phyloP scores from a whole-genome alignment of 2,888 invertebrate species.

The Malachius bipustulatus region DNA sequence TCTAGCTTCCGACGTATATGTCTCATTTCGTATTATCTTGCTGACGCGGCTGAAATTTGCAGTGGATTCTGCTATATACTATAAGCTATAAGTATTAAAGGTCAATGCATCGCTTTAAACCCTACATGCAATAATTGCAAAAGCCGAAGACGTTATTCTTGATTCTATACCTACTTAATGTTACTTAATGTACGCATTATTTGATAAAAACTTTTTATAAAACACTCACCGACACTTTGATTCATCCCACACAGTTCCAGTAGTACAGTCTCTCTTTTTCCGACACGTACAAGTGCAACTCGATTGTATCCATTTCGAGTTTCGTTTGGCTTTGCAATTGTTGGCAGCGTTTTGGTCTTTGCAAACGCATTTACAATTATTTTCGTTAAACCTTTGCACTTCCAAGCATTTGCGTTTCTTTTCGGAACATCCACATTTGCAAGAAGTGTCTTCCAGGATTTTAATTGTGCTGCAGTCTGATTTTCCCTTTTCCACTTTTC shows the following conservation, averaged over 20 bases:
- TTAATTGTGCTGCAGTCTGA: slow-evolving; percentile 24
- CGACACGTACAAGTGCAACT: slow-evolving; percentile 29
- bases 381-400: slow-evolving; percentile 25
- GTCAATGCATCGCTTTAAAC: too few species aligned
- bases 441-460: slow-evolving; percentile 27
- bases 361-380: slow-evolving; percentile 29
- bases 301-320: slow-evolving; percentile 26
- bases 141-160: too few species aligned
- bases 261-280: slow-evolving; percentile 25
- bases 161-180: too few species aligned
- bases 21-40: too few species aligned
- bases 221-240: background rate
- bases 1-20: too few species aligned
- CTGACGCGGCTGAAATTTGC: too few species aligned
- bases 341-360: slow-evolving; percentile 20
- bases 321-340: slow-evolving; percentile 18
- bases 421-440: slow-evolving; percentile 26
- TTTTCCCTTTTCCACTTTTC: slow-evolving; percentile 12
- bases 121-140: too few species aligned
- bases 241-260: slow-evolving; percentile 28
- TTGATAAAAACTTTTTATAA: too few species aligned
- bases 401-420: slow-evolving; percentile 22
- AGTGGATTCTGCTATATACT: too few species aligned
- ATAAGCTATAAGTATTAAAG: too few species aligned
- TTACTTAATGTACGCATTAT: too few species aligned